Conservation (phyloP, 2,797 vertebrate genomes). For the Alca torda region DNA sequence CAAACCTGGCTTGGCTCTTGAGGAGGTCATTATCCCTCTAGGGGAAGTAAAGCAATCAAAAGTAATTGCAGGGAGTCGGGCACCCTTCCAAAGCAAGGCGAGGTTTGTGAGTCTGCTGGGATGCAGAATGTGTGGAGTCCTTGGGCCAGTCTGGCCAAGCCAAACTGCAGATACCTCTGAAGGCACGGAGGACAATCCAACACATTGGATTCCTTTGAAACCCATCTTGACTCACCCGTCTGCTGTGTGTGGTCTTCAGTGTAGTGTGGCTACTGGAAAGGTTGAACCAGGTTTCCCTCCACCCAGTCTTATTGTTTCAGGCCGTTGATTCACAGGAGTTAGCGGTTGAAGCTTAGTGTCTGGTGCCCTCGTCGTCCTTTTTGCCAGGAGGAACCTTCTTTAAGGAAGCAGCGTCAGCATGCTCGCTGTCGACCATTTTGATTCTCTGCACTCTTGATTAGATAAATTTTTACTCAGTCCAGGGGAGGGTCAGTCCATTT, state of each 20-base stretch:
- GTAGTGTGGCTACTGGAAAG: background rate
- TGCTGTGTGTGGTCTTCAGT: constrained; percentile 22
- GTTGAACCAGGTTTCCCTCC: background rate
- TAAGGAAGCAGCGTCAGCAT: background rate
- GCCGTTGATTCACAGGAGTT: background rate
- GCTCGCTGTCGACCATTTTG: background rate
- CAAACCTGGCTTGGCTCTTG: background rate
- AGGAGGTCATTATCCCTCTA: background rate
- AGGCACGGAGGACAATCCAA: background rate
- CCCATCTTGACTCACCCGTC: background rate
- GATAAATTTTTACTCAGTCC: background rate
- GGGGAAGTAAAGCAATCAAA: constrained; percentile 24
- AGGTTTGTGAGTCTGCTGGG: constrained; percentile 8
- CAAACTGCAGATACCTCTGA: background rate
- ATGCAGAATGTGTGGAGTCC: background rate
- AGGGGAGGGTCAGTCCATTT: background rate
- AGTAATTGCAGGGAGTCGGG: background rate
- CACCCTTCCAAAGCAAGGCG: constrained; percentile 26
- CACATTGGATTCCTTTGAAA: background rate
- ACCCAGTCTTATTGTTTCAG: background rate
- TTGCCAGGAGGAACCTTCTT: background rate
- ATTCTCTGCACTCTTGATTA: background rate
- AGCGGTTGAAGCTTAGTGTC: background rate
- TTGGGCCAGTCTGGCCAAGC: constrained; percentile 21
- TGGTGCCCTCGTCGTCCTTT: background rate